A percentile compares a stretch with the other conserved stretches of the same genome.
These are phyloP conservation scores for Carassius auratus DNA, from an alignment of 2,113 vertebrate species.

Conservation along the genomic window DNA sequence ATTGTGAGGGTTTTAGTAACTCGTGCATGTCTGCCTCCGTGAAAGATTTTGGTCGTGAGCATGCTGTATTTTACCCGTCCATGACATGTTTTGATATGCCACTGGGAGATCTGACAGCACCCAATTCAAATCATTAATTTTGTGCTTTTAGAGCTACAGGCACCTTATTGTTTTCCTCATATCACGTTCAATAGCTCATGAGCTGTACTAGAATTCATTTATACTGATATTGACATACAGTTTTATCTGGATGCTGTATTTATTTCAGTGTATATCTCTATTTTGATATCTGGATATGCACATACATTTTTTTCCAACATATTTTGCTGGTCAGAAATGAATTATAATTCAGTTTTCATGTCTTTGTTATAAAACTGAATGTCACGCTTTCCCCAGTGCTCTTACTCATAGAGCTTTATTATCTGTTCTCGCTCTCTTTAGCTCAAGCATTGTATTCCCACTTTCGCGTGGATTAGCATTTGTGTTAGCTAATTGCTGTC, in stretches of 20 bases:
- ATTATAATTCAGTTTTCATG: slow-evolving; percentile 20
- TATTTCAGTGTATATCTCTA: no score
- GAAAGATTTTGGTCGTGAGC: slow-evolving; percentile 29
- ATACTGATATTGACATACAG: neutral
- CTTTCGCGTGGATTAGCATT: slow-evolving; percentile 47
- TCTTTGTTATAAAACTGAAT: slow-evolving; percentile 36
- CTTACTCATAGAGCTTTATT: slow-evolving; percentile 43
- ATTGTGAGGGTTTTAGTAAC: slow-evolving; percentile 10
- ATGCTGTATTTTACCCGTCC: slow-evolving; percentile 32
- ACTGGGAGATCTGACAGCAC: slow-evolving; percentile 33
- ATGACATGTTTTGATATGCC: slow-evolving; percentile 45
- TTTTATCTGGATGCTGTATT: neutral
- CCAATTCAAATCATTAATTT: slow-evolving; percentile 40
- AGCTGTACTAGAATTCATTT: neutral
- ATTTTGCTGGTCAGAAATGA: neutral
- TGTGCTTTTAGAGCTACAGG: slow-evolving; percentile 12
- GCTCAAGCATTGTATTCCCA: slow-evolving; percentile 20
- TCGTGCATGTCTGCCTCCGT: slow-evolving; percentile 23
- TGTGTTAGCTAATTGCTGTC: slow-evolving; percentile 43
- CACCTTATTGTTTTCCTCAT: slow-evolving; percentile 29
- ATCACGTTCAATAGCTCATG: slow-evolving; percentile 17
- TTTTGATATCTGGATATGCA: neutral
- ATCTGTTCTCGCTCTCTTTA: slow-evolving; percentile 12
- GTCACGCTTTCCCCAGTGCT: slow-evolving; percentile 26
- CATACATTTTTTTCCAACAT: neutral